A percentile compares a stretch with the other conserved stretches of the same genome.
Evolutionary conservation across 2,113 vertebrate species (phyloP).

Genomic region (Urocynchramus pylzowi): DNA sequence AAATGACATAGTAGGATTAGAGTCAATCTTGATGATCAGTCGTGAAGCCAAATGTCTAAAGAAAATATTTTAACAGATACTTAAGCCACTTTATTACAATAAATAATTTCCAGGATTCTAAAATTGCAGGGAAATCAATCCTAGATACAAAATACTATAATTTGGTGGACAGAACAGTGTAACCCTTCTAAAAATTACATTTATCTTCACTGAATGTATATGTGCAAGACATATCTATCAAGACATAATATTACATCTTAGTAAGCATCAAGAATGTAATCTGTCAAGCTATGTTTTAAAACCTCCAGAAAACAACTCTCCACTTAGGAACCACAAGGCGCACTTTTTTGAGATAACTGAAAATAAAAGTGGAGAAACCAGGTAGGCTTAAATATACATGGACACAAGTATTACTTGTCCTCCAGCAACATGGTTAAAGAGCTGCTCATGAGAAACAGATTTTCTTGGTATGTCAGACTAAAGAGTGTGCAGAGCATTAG

Average conservation of each 20-base stretch:
- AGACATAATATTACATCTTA: not conserved
- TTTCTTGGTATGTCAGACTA: not conserved
- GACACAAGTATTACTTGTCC: not conserved
- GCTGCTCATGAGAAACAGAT: not conserved
- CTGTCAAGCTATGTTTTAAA: not conserved
- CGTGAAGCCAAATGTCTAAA: not conserved
- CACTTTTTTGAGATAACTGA: not conserved
- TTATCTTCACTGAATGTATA: not conserved
- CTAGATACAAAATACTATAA: not conserved
- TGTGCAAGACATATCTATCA: not conserved
- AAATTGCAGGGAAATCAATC: not conserved
- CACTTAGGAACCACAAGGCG: not conserved
- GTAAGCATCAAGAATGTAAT: not conserved
- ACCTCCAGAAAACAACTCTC: not conserved
- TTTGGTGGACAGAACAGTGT: not conserved
- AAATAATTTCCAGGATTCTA: not conserved
- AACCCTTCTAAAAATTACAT: not conserved
- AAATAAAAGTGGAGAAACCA: not conserved
- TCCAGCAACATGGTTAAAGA: not conserved
- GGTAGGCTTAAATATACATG: not conserved
- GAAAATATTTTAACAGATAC: not conserved
- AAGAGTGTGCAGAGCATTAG: not conserved
- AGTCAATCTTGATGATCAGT: not conserved
- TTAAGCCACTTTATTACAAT: not conserved
- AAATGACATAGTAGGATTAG: slow-evolving; percentile 3